Base-by-base conservation (phyloP, 2,113 vertebrate genomes). In the Nerophis ophidion region DNA sequence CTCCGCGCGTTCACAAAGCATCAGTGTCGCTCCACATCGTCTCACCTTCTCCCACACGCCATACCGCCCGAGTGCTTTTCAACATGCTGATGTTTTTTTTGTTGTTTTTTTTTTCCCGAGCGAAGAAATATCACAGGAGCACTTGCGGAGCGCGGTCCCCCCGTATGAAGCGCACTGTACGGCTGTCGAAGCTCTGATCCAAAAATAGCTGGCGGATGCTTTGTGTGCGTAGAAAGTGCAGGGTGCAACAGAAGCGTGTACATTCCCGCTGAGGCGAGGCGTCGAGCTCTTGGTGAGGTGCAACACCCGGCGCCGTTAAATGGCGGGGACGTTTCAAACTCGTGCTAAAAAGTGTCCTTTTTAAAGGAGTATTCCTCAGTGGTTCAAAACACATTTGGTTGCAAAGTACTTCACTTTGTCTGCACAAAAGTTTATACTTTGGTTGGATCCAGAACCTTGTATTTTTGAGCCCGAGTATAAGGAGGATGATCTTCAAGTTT, bases 41-140 rank as follows among this genome's bases (percentile, higher is more conserved):
- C 54, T 54, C 57, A 46, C 60, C 14, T 61, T 50, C 67, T 61
- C 56, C 60, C 59, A 63, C 60, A 61, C 56, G 55, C 50, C 63
- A 33, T 55, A 45, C 7, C 35, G 54, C 48, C 58, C 14, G 38
- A 68, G 56, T 52, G n/a, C 17, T 33, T 46, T 46, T 16, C 42
- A 57, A 40, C 15, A 44, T 57, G 54, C 8, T 50, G 63, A 58
- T 57, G 42, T 61, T 60, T 70, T 57, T 26, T 26, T 26, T 26
- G 3, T 26, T 26, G 1, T 26, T 26, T 26, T 26, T 26, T 26
- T 26, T 0, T 26, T 26, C 26, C 2, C 1, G 1, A 26, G n/a
- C 45, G n/a, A 7, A 26, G 38, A 60, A 68, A 66, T 53, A 26
- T 57, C 44, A 38, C 42, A 65, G 15, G 0, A 35, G 45, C 44